A percentile compares a stretch with the other conserved stretches of the same genome.
These are phyloP conservation scores for Tylochromis polylepis DNA, from an alignment of 2,113 vertebrate species.

Conservation along the genomic window DNA sequence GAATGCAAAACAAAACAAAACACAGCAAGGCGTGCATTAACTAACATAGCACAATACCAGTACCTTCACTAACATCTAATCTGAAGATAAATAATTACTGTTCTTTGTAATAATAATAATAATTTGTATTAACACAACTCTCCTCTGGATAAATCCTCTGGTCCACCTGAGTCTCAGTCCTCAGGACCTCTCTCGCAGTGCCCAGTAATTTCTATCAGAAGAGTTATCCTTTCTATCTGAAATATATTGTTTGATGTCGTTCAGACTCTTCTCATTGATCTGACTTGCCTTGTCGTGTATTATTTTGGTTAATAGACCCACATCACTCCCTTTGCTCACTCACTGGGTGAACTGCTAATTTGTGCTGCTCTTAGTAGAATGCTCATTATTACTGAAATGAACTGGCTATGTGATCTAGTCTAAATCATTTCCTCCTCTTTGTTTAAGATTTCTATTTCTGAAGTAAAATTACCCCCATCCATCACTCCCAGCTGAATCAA, in stretches of 20 bases:
- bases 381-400: not conserved
- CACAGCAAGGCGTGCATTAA: too few relatives aligned
- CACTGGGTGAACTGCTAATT: not conserved
- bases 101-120: not conserved
- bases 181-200: not conserved
- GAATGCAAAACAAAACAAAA: not conserved
- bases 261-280: not conserved
- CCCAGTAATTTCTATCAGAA: not conserved
- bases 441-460: not conserved
- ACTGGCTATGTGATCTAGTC: not conserved
- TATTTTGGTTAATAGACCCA: not conserved
- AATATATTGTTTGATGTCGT: not conserved
- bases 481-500: not conserved
- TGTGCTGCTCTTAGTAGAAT: not conserved
- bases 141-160: not conserved
- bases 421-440: not conserved
- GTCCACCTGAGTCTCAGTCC: not conserved
- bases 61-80: not conserved
- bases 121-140: not conserved
- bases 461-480: not conserved
- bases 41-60: too few relatives aligned
- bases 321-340: not conserved
- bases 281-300: not conserved
- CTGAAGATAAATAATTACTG: not conserved
- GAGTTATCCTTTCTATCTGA: not conserved